Evolutionary conservation across 2,888 invertebrate species (phyloP).

Genomic region (Limenitis camilla): DNA sequence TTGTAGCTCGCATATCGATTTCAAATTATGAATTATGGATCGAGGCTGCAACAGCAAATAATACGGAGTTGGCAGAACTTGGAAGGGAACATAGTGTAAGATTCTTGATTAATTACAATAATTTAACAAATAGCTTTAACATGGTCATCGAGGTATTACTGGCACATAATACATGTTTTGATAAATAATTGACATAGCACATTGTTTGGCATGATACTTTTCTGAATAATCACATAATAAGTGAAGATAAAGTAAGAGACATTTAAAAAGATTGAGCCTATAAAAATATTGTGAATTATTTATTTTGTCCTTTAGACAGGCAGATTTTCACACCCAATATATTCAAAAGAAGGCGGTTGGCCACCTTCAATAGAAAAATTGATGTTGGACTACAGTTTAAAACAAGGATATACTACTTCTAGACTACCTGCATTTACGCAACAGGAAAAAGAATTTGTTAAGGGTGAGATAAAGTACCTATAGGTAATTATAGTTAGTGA

Average conservation of each 20-base stretch:
- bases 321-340: constrained; percentile 38
- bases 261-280: no score
- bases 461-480: constrained; percentile 31
- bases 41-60: constrained; percentile 55
- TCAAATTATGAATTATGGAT: constrained; percentile 49
- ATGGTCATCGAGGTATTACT: no score
- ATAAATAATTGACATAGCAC: no score
- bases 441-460: constrained; percentile 34
- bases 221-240: no score
- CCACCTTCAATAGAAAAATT: constrained; percentile 33
- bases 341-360: constrained; percentile 43
- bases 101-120: background rate
- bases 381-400: constrained; percentile 31
- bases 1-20: constrained; percentile 33
- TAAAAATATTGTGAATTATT: no score
- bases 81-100: constrained; percentile 62
- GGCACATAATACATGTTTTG: no score
- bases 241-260: no score
- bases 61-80: constrained; percentile 66
- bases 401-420: constrained; percentile 30
- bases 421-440: constrained; percentile 37
- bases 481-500: background rate
- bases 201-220: no score
- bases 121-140: background rate
- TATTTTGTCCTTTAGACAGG: constrained; percentile 38